Percentiles rank a stretch among this genome's conserved stretches.
phyloP scores from a whole-genome alignment of 2,113 vertebrate genomes.

The Catharus bicknelli region DNA sequence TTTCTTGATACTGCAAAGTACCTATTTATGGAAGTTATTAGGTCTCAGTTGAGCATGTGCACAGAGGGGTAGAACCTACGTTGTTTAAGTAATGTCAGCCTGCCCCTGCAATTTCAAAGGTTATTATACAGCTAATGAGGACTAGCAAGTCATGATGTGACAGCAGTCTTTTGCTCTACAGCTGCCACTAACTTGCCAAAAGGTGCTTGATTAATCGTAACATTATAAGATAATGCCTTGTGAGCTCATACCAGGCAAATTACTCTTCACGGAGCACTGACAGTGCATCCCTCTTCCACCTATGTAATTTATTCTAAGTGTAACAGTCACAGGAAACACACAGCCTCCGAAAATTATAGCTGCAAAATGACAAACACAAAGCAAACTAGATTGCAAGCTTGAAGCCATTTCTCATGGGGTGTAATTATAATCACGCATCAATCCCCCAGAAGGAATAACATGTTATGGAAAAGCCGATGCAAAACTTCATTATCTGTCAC shows the following conservation, averaged over 20 bases:
- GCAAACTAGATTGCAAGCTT: not conserved
- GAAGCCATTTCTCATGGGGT: conserved; percentile 10
- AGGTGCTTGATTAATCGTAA: conserved; percentile 31
- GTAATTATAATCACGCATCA: conserved; percentile 33
- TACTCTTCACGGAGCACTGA: conserved; percentile 27
- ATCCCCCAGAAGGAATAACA: not conserved
- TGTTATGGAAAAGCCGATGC: not conserved
- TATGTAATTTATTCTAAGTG: conserved; percentile 43
- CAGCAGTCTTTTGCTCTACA: conserved; percentile 24
- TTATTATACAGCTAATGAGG: conserved; percentile 25
- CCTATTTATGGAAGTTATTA: not conserved
- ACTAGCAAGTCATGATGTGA: not conserved
- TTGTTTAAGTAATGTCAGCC: not conserved
- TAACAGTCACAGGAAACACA: conserved; percentile 20
- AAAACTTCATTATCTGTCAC: not conserved
- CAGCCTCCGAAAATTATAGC: conserved; percentile 4
- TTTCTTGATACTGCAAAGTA: not conserved
- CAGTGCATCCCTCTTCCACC: conserved; percentile 22
- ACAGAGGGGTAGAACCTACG: not conserved
- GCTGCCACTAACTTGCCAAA: conserved; percentile 34
- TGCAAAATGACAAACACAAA: conserved; percentile 36
- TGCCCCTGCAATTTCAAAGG: conserved; percentile 1
- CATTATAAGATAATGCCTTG: conserved; percentile 19
- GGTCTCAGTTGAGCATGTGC: not conserved
- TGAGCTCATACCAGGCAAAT: conserved; percentile 29